Conservation (phyloP, 2,113 vertebrate genomes). For the Oostethus manadensis region DNA sequence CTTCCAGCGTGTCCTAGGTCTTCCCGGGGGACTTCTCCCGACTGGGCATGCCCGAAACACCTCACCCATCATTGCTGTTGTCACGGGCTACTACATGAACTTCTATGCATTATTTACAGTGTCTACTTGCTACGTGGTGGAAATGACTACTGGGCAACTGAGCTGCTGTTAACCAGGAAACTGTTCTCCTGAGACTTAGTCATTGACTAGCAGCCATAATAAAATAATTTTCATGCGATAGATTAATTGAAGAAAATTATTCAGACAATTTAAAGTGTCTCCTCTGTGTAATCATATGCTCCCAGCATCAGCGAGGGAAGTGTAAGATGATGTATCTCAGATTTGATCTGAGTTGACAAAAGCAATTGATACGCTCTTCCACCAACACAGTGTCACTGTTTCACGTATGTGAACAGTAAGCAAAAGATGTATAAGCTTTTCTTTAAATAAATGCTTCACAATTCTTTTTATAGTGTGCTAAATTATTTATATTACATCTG, state of each 20-base stretch:
- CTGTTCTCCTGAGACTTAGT: background rate
- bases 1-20: no score
- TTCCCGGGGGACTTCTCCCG: no score
- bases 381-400: no score
- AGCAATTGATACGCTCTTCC: no score
- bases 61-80: slow-evolving; percentile 19
- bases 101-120: slow-evolving; percentile 60
- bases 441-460: background rate
- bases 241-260: background rate
- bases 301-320: slow-evolving; percentile 3
- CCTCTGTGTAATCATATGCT: background rate
- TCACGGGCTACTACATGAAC: slow-evolving; percentile 32
- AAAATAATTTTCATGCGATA: slow-evolving; percentile 3
- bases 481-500: background rate
- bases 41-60: no score
- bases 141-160: slow-evolving; percentile 22
- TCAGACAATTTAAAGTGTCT: background rate
- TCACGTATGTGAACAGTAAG: background rate
- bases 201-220: slow-evolving; percentile 21
- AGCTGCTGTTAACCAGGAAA: slow-evolving; percentile 12
- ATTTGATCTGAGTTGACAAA: slow-evolving; percentile 2
- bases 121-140: slow-evolving; percentile 18
- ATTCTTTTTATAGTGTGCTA: background rate
- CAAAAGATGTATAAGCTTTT: background rate
- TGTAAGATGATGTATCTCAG: slow-evolving; percentile 10